A percentile compares a stretch with the other conserved stretches of the same genome.
Evolutionary conservation across 1,140 invertebrate genomes (phyloP).

Genomic region (Drosophila sucinea): DNA sequence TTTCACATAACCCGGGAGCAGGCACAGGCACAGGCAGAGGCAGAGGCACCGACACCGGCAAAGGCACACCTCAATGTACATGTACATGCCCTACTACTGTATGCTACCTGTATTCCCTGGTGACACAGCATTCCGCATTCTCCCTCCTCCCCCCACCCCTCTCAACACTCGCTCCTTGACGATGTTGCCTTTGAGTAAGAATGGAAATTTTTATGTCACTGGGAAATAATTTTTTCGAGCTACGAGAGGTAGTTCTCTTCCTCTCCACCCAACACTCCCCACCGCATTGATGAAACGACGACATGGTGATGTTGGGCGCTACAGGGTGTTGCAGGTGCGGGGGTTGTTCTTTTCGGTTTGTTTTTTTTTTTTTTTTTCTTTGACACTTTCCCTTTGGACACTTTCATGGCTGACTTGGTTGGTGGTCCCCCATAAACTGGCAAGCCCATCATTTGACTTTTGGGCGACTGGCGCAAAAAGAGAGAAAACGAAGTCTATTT

Average conservation of each 20-base stretch:
- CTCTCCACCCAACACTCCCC: neutral
- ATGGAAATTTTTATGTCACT: slow-evolving; percentile 11
- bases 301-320: too few species aligned
- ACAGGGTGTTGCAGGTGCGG: neutral
- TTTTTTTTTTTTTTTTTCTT: neutral
- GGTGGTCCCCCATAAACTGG: neutral
- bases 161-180: neutral
- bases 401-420: slow-evolving; percentile 7
- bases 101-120: neutral
- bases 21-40: too few species aligned
- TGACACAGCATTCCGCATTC: slow-evolving; percentile 3
- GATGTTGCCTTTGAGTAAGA: neutral
- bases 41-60: too few species aligned
- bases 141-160: neutral
- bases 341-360: neutral
- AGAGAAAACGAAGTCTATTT: neutral
- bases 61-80: too few species aligned
- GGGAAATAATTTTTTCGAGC: neutral
- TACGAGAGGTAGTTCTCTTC: neutral
- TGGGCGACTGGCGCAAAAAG: neutral
- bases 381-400: slow-evolving; percentile 9
- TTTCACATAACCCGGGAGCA: neutral
- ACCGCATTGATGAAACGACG: neutral
- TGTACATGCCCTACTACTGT: neutral
- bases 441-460: slow-evolving; percentile 5